Evolutionary conservation across 2,888 invertebrate genomes (phyloP), one percentile per base, ranked within the genome.

Genomic region (Corbicula japonica): DNA sequence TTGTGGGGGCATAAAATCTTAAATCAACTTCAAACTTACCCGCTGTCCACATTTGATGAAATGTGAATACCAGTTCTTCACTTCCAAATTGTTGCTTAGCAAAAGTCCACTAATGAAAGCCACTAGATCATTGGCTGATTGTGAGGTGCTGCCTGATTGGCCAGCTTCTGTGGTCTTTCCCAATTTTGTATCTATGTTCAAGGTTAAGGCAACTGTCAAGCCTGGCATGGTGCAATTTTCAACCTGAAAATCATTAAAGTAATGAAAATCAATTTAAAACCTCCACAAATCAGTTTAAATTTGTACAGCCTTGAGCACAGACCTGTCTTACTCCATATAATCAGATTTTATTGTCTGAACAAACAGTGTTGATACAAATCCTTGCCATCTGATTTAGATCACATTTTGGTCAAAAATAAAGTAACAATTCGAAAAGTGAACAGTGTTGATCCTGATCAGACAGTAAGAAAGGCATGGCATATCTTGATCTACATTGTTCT

Each of bases 21-120:
- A n/a, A n/a, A n/a, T n/a, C n/a, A 48, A 48, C 26, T 15, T 18
- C 30, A 35, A 30, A 56, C 60, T 82, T 76, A 91, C 91, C 87
- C 91, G 88, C 76, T 97, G 97, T 0, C 97, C 96, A 87, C 96
- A 97, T 73, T 98, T 95, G 58, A 98, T 96, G 91, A 97, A 98
- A 90, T 97, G 95, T 0, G 98, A 97, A 93, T 98, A 98, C 98
- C 98, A 99, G 69, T 96, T 96, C 89, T 98, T 95, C 2, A 97
- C 96, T 84, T 96, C 96, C 91, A 97, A 97, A 93, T 98, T 98
- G 90, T 97, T 97, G 21, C 98, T 98, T 54, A 99, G 95, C 76
- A 98, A 94, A 63, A 98, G 94, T 5, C 98, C 98, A 50, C 98
- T 97, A 77, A 98, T 95, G 93, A 97, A 98, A 2, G 97, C 96